phyloP scores from a whole-genome alignment of 2,888 invertebrate species.

The Myopa testacea region DNA sequence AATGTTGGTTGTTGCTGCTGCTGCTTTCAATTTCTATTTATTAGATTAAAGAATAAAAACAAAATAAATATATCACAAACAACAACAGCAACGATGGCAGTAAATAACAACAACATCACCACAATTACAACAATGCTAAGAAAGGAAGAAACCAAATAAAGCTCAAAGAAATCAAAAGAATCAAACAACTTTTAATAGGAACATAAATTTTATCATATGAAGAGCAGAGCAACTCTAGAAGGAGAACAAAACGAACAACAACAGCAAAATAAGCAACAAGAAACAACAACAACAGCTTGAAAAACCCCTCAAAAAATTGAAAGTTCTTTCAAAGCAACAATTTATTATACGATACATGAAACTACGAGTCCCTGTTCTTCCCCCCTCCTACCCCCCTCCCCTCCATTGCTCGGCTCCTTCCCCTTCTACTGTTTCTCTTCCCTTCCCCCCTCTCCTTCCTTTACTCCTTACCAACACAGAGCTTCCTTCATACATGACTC shows the following conservation, averaged over 20 bases:
- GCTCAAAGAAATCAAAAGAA: too few relatives aligned
- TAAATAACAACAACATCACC: background rate
- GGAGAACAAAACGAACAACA: background rate
- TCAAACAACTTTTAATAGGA: background rate
- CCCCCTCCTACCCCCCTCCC: too few relatives aligned
- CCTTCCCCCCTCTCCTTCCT: too few relatives aligned
- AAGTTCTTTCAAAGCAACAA: background rate
- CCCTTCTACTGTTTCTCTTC: too few relatives aligned
- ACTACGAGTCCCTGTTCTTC: background rate
- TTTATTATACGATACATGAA: background rate
- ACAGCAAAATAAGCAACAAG: background rate
- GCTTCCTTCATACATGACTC: too few relatives aligned
- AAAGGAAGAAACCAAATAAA: background rate
- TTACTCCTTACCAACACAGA: too few relatives aligned
- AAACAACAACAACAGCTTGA: background rate
- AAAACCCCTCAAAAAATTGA: background rate
- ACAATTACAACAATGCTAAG: background rate
- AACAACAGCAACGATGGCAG: background rate
- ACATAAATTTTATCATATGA: background rate
- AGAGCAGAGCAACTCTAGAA: background rate
- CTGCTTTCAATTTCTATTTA: conserved; percentile 1
- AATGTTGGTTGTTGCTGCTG: background rate
- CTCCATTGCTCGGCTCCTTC: too few relatives aligned
- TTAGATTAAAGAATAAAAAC: background rate
- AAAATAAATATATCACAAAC: background rate